phyloP scores from a whole-genome alignment of 2,888 invertebrate genomes.

The Peribatodes rhomboidaria region DNA sequence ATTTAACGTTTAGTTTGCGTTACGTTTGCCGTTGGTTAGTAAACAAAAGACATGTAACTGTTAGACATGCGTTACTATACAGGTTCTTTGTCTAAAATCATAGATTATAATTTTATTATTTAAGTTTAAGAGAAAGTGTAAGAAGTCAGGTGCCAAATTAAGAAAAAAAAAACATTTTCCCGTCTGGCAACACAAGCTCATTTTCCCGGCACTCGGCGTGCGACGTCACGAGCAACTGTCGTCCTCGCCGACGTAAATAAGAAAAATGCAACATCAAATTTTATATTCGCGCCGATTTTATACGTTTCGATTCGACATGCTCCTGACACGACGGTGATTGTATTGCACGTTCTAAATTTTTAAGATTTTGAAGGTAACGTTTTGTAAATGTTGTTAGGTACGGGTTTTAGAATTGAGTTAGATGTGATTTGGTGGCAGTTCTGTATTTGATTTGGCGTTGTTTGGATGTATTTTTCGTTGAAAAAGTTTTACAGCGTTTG shows the following conservation, averaged over 20 bases:
- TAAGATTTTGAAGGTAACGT: conserved; percentile 42
- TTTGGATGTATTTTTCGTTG: neutral
- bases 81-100: no score
- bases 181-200: conserved; percentile 46
- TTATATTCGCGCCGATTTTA: conserved; percentile 71
- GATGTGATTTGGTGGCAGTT: neutral
- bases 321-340: conserved; percentile 70
- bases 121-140: neutral
- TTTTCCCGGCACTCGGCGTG: conserved; percentile 55
- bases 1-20: no score
- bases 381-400: conserved; percentile 24
- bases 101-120: neutral
- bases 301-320: conserved; percentile 68
- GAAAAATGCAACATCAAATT: conserved; percentile 69
- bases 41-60: no score
- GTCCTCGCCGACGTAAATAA: conserved; percentile 55
- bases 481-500: no score
- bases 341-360: conserved; percentile 67
- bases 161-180: conserved; percentile 7
- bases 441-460: neutral
- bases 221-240: conserved; percentile 71
- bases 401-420: neutral
- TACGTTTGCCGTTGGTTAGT: no score
- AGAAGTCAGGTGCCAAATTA: conserved; percentile 8
- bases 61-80: no score